Evolutionary conservation across 2,113 vertebrate genomes (phyloP).

Genomic region (Enhydra lutris): DNA sequence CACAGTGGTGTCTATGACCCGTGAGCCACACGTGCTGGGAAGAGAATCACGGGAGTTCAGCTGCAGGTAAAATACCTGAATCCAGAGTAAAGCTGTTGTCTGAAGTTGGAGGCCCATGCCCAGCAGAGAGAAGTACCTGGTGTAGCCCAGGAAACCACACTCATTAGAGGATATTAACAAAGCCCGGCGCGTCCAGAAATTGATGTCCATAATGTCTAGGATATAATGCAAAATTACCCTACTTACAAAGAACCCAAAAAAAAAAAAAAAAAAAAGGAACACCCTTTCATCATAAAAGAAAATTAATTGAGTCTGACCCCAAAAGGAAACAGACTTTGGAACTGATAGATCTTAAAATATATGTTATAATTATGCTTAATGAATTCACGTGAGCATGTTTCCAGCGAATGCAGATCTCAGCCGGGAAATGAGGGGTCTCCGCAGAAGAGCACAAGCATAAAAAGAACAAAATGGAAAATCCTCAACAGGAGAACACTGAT

Average conservation of each 20-base stretch:
- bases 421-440: neutral
- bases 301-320: neutral
- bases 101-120: fast-evolving
- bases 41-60: neutral
- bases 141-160: too few species aligned
- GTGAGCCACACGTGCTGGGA: fast-evolving
- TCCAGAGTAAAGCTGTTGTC: neutral
- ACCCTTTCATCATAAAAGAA: neutral
- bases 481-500: neutral
- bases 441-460: neutral
- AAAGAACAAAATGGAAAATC: neutral
- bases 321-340: neutral
- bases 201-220: neutral
- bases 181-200: neutral
- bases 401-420: neutral
- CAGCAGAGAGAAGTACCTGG: neutral
- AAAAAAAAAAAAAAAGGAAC: too few species aligned
- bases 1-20: neutral
- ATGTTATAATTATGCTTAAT: neutral
- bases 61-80: neutral
- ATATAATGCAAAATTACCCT: neutral
- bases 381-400: neutral
- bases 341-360: neutral
- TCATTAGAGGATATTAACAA: too few species aligned
- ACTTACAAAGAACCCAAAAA: neutral